Percentiles rank a stretch among this genome's conserved stretches.
Conservation (phyloP, 2,113 vertebrate species). For the Cricetomys ansorgei region DNA sequence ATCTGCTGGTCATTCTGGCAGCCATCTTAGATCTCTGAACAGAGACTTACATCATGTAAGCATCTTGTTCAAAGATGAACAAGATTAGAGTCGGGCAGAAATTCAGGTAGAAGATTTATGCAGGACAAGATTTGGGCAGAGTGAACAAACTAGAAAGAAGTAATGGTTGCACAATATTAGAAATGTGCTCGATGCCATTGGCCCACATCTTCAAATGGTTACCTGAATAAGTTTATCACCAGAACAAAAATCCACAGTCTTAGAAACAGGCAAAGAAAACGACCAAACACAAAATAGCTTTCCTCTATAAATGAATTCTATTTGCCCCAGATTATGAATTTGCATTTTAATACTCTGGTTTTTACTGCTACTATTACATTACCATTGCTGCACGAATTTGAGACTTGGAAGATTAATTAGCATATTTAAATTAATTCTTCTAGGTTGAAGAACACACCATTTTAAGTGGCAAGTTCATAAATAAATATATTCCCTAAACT, state of each 20-base stretch:
- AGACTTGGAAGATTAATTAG: constrained; percentile 34
- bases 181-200: neutral
- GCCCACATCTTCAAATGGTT: constrained; percentile 4
- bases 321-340: constrained; percentile 30
- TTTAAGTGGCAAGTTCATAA: constrained; percentile 18
- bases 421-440: constrained; percentile 37
- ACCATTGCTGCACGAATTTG: neutral
- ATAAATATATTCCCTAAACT: constrained; percentile 49
- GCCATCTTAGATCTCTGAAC: neutral
- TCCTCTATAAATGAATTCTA: constrained; percentile 23
- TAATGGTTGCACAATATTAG: neutral
- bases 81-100: neutral
- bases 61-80: neutral
- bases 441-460: neutral
- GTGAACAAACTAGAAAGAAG: neutral
- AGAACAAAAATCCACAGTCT: constrained; percentile 37
- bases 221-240: neutral
- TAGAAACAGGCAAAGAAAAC: neutral
- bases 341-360: constrained; percentile 21
- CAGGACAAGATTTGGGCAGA: neutral
- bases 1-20: neutral
- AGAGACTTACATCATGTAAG: neutral
- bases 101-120: neutral
- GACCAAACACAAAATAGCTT: neutral
- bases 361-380: constrained; percentile 7